Conservation (phyloP, 2,113 vertebrate genomes). For the Crotalus viridis region DNA sequence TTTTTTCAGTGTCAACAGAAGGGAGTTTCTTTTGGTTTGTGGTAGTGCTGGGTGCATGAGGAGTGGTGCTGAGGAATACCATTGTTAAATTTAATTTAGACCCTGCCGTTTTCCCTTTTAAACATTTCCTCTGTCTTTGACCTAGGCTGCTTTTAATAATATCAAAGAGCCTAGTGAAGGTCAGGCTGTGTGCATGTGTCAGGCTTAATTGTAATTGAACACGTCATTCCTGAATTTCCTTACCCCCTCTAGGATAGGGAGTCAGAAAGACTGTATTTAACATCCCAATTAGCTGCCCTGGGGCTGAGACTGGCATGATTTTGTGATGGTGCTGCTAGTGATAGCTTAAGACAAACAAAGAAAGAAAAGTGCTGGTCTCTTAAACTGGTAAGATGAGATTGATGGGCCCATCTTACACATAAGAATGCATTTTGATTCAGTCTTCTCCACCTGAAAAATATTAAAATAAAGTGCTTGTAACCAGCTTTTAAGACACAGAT, state of each 20-base stretch:
- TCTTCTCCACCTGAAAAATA: slow-evolving; percentile 19
- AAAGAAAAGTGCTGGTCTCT: neutral
- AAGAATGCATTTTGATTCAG: slow-evolving; percentile 32
- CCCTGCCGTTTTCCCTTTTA: slow-evolving; percentile 17
- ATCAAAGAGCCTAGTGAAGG: slow-evolving; percentile 43
- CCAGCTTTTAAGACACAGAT: neutral
- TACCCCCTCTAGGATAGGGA: slow-evolving; percentile 34
- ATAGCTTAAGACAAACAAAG: slow-evolving; percentile 17
- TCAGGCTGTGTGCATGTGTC: slow-evolving; percentile 47
- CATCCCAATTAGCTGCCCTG: slow-evolving; percentile 54
- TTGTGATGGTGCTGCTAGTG: slow-evolving; percentile 4
- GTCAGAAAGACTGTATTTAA: slow-evolving; percentile 50
- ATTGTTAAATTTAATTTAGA: neutral
- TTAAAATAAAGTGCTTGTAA: slow-evolving; percentile 2
- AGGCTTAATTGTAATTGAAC: slow-evolving; percentile 47
- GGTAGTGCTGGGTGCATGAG: neutral
- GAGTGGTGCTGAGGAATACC: neutral
- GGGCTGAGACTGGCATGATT: slow-evolving; percentile 19
- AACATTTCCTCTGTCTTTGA: slow-evolving; percentile 1
- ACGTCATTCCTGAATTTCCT: slow-evolving; percentile 41
- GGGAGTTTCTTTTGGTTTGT: neutral
- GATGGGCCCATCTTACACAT: neutral
- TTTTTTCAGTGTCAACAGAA: neutral
- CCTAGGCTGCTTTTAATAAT: slow-evolving; percentile 29
- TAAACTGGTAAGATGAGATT: neutral